phyloP scores from a whole-genome alignment of 2,888 invertebrate genomes.

The Sarcophaga variegata region DNA sequence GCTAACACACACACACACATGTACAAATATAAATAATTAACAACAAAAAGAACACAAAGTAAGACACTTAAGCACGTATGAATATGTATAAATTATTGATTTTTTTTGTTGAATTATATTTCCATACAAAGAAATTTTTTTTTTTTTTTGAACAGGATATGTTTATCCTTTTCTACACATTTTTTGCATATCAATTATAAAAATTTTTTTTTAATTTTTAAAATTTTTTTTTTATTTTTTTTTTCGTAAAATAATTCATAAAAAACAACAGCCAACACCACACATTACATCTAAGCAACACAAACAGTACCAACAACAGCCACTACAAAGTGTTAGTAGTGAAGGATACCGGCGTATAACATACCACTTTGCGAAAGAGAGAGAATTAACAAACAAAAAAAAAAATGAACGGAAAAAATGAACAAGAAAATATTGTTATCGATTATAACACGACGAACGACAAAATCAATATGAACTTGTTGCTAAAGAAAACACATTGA shows the following conservation, averaged over 20 bases:
- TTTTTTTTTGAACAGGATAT: neutral
- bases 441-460: slow-evolving; percentile 63
- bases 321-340: slow-evolving; percentile 3
- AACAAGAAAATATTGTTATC: slow-evolving; percentile 24
- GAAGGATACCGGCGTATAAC: slow-evolving; percentile 50
- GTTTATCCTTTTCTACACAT: neutral
- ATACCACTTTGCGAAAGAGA: neutral
- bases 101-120: slow-evolving; percentile 17
- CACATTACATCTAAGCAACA: slow-evolving; percentile 14
- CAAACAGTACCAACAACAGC: neutral
- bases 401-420: slow-evolving; percentile 19
- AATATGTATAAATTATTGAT: slow-evolving; percentile 28
- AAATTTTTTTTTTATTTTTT: slow-evolving; percentile 8
- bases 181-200: slow-evolving; percentile 5
- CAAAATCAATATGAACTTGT: slow-evolving; percentile 71
- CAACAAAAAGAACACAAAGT: no score
- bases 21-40: no score
- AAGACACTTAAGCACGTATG: neutral
- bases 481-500: slow-evolving; percentile 68
- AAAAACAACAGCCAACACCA: neutral
- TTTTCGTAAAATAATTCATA: slow-evolving; percentile 28
- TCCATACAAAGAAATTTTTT: neutral
- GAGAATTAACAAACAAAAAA: neutral
- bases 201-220: slow-evolving; percentile 18
- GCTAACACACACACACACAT: no score